Evolutionary conservation across 2,888 invertebrate species (phyloP).

Genomic region (Odontomyia ornata): DNA sequence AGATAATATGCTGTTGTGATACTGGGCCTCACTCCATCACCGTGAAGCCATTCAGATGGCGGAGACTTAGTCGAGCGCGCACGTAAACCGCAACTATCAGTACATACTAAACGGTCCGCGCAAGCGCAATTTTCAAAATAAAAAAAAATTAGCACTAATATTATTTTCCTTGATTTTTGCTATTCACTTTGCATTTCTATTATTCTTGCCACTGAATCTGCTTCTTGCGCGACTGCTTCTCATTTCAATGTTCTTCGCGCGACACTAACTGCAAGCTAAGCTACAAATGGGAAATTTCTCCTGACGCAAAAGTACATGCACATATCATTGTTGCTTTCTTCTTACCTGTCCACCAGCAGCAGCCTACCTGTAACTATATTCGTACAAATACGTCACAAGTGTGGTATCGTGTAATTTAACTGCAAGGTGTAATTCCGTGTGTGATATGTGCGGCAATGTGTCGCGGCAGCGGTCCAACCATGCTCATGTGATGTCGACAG

Average conservation of each 20-base stretch:
- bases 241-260: neutral
- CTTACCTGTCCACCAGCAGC: neutral
- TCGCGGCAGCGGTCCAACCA: neutral
- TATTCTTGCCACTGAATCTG: neutral
- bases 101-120: conserved; percentile 2
- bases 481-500: neutral
- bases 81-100: conserved; percentile 36
- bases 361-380: neutral
- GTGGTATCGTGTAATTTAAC: neutral
- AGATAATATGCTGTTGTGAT: neutral
- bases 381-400: neutral
- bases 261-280: neutral
- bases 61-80: conserved; percentile 12
- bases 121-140: conserved; percentile 11
- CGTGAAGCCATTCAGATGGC: neutral
- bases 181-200: neutral
- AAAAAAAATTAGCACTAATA: conserved; percentile 5
- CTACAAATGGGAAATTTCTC: neutral
- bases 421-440: neutral
- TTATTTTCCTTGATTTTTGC: neutral
- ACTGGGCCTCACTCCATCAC: conserved; percentile 5
- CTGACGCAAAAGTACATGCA: neutral
- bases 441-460: conserved; percentile 25
- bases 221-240: neutral
- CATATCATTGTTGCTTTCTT: neutral